Percentiles rank a stretch among this genome's conserved stretches.
Evolutionary conservation across 2,888 invertebrate genomes (phyloP).

Genomic region (Limnephilus auricula): DNA sequence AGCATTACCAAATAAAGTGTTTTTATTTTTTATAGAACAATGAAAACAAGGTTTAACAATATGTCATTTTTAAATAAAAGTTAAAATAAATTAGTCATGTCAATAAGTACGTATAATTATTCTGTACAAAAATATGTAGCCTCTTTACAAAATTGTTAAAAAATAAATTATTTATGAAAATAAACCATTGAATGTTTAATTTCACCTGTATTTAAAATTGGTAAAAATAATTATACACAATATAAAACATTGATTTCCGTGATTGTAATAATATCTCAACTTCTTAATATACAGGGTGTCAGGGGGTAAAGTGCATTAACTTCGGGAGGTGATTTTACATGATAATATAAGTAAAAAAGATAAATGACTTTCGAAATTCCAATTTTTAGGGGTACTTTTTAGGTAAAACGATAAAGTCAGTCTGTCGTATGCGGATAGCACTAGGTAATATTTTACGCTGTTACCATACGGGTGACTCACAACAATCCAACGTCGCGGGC

Average conservation of each 20-base stretch:
- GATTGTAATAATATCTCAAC: background rate
- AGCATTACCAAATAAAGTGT: background rate
- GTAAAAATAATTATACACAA: background rate
- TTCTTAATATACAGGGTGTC: too few species aligned
- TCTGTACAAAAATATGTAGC: background rate
- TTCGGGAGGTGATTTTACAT: too few species aligned
- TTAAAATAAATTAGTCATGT: background rate
- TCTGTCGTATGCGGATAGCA: too few species aligned
- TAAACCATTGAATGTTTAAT: background rate
- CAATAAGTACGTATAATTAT: background rate
- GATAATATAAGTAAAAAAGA: too few species aligned
- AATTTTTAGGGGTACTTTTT: background rate
- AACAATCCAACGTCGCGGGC: too few species aligned
- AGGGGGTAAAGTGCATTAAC: too few species aligned
- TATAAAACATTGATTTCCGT: background rate
- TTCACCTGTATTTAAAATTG: background rate
- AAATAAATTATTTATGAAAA: background rate
- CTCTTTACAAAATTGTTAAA: background rate
- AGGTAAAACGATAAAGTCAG: too few species aligned
- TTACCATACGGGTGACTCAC: too few species aligned
- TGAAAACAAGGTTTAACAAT: conserved; percentile 28
- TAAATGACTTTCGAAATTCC: too few species aligned
- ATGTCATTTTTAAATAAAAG: background rate
- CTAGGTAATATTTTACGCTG: too few species aligned
- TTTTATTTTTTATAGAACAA: background rate